A percentile compares a stretch with the other conserved stretches of the same genome.
phyloP scores from a whole-genome alignment of 2,888 invertebrate genomes.

The Troides aeacus region DNA sequence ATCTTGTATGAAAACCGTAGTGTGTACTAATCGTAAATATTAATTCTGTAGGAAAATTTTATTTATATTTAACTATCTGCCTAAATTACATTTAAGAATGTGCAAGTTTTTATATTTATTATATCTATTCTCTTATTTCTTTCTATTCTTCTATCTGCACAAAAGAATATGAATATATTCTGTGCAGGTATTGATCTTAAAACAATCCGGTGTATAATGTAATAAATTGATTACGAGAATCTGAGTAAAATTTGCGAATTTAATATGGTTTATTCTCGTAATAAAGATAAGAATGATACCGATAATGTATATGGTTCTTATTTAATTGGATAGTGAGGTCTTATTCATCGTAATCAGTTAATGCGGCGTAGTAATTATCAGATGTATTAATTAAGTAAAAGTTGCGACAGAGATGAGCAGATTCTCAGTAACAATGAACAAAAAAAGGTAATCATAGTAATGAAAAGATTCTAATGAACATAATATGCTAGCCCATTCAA shows the following conservation, averaged over 20 bases:
- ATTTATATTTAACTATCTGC: too few relatives aligned
- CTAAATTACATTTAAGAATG: too few relatives aligned
- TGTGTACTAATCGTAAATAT: too few relatives aligned
- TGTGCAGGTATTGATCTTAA: too few relatives aligned
- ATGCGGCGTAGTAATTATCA: slow-evolving; percentile 1
- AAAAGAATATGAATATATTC: too few relatives aligned
- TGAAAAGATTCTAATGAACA: slow-evolving; percentile 1
- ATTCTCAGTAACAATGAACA: slow-evolving; percentile 1
- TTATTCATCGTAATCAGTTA: slow-evolving; percentile 3
- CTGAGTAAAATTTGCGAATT: background rate
- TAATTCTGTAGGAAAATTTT: too few relatives aligned
- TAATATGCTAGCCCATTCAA: slow-evolving; percentile 1
- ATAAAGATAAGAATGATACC: background rate
- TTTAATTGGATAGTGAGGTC: background rate
- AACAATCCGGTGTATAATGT: background rate
- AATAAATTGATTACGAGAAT: background rate
- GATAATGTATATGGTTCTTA: background rate
- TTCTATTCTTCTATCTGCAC: too few relatives aligned
- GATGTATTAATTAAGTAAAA: background rate
- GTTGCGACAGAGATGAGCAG: slow-evolving; percentile 1
- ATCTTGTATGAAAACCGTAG: too few relatives aligned
- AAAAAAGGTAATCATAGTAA: background rate
- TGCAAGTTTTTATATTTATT: too few relatives aligned
- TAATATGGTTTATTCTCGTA: background rate
- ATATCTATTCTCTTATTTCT: too few relatives aligned